phyloP scores from a whole-genome alignment of 2,113 vertebrate genomes.

The Myodes glareolus region DNA sequence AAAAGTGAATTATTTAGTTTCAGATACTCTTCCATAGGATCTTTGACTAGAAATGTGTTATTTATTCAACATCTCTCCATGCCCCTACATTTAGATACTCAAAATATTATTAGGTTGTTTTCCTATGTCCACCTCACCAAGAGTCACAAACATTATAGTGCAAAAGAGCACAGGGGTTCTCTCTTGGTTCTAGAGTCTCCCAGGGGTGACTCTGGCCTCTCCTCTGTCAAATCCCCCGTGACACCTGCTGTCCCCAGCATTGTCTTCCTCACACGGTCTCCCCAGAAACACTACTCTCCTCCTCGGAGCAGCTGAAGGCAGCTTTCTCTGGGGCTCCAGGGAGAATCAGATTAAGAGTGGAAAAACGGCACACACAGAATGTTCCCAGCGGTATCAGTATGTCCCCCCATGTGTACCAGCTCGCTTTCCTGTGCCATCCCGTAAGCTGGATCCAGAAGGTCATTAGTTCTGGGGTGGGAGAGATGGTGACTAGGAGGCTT shows the following conservation, averaged over 20 bases:
- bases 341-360: neutral
- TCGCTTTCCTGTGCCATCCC: no score
- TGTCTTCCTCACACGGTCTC: neutral
- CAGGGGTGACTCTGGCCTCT: neutral
- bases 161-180: neutral
- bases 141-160: neutral
- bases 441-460: neutral
- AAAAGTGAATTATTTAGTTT: neutral
- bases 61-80: neutral
- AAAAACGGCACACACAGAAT: no score
- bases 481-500: neutral
- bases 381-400: neutral
- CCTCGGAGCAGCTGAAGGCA: neutral
- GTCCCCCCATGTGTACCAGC: rapidly evolving
- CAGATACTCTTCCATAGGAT: neutral
- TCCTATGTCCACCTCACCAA: neutral
- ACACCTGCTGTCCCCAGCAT: neutral
- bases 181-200: neutral
- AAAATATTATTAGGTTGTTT: neutral
- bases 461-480: no score
- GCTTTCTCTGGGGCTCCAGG: neutral
- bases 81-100: neutral
- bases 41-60: neutral
- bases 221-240: neutral
- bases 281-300: neutral